phyloP scores from a whole-genome alignment of 2,888 invertebrate genomes.

The Philhelius pedissequus region DNA sequence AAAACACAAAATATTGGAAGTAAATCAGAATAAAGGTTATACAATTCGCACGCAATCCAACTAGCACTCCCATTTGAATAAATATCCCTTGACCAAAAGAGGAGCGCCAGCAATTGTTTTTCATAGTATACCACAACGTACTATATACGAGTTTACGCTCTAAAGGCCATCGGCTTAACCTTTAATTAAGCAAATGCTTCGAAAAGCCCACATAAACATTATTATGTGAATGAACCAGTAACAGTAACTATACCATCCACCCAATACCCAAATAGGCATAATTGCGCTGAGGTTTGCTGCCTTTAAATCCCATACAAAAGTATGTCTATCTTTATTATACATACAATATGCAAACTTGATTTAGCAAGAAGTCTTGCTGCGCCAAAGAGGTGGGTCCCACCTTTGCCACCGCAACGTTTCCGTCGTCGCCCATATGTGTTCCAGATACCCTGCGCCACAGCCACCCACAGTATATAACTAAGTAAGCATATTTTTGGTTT shows the following conservation, averaged over 20 bases:
- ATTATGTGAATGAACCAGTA: background rate
- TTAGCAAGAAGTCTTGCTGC: conserved; percentile 45
- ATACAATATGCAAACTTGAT: conserved; percentile 2
- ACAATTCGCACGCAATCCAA: conserved; percentile 25
- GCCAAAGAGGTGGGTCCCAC: conserved; percentile 51
- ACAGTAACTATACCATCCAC: conserved; percentile 1
- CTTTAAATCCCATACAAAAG: background rate
- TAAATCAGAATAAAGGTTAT: conserved; percentile 38
- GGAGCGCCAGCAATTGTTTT: conserved; percentile 21
- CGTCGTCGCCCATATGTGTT: conserved; percentile 28
- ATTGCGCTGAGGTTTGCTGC: background rate
- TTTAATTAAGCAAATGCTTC: conserved; percentile 43
- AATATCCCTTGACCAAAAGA: conserved; percentile 36
- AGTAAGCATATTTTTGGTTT: background rate
- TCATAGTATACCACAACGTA: background rate
- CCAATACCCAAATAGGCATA: background rate
- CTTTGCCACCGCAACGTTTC: conserved; percentile 5
- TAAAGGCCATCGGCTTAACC: conserved; percentile 52
- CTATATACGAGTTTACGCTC: too few relatives aligned
- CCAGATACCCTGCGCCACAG: conserved; percentile 30
- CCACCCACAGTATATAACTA: conserved; percentile 44
- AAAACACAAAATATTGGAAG: background rate
- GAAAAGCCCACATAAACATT: background rate
- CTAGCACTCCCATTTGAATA: conserved; percentile 16
- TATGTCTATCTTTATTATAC: too few relatives aligned